phyloP scores from a whole-genome alignment of 2,888 invertebrate species.

The Ceratothoa steindachneri region DNA sequence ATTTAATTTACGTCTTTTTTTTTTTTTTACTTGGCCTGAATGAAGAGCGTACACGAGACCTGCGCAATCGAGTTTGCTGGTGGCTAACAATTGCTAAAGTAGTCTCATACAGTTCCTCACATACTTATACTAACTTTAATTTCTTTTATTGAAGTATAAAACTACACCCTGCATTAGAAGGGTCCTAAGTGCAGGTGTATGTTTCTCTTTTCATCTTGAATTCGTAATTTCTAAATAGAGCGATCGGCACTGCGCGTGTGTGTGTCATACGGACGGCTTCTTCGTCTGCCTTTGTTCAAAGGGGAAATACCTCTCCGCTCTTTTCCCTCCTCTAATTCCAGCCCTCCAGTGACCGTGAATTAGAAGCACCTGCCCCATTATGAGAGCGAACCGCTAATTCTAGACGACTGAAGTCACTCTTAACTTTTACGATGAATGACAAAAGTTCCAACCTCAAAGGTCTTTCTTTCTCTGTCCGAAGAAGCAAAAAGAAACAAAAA shows the following conservation, averaged over 20 bases:
- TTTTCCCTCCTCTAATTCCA: neutral
- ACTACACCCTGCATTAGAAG: too few relatives aligned
- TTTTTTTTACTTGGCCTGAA: neutral
- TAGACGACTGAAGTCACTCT: conserved; percentile 8
- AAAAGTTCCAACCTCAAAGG: conserved; percentile 12
- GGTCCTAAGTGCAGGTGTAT: too few relatives aligned
- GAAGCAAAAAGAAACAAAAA: neutral
- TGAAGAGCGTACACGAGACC: too few relatives aligned
- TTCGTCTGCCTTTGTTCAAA: neutral
- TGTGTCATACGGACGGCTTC: too few relatives aligned
- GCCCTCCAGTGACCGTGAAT: neutral
- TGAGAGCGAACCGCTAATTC: neutral
- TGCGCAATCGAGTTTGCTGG: too few relatives aligned
- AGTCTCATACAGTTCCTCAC: too few relatives aligned
- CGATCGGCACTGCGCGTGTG: too few relatives aligned
- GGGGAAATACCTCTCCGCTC: neutral
- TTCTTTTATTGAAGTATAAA: too few relatives aligned
- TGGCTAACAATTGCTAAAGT: too few relatives aligned
- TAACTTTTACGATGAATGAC: conserved; percentile 10
- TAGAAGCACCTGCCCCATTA: neutral
- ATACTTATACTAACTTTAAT: too few relatives aligned
- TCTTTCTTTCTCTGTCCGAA: neutral
- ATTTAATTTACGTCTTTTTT: neutral
- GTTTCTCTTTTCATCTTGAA: too few relatives aligned
- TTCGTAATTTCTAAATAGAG: too few relatives aligned